Evolutionary conservation across 2,113 vertebrate species (phyloP).

Genomic region (Benthochromis sp.): DNA sequence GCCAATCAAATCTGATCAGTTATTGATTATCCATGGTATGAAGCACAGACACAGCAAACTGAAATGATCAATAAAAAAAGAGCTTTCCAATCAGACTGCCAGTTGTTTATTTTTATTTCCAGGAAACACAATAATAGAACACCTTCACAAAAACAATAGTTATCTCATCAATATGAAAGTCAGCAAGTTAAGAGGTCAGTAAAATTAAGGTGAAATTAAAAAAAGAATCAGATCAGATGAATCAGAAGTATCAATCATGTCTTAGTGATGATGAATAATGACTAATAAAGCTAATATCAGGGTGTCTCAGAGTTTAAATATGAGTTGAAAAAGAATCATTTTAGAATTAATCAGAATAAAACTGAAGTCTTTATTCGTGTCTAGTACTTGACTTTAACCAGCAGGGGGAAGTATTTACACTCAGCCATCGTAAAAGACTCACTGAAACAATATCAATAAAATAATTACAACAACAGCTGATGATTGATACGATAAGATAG

Average conservation of each 20-base stretch:
- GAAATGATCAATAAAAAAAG: background rate
- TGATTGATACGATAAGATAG: background rate
- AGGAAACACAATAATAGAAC: background rate
- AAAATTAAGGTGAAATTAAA: background rate
- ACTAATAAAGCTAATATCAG: background rate
- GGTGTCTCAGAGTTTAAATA: background rate
- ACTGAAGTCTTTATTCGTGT: background rate
- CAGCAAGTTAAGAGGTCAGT: background rate
- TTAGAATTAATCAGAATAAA: background rate
- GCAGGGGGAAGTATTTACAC: background rate
- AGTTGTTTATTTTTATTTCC: background rate
- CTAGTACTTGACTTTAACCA: background rate
- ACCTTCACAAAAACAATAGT: background rate
- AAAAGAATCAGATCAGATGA: background rate
- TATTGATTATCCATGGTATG: background rate
- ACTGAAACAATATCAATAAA: background rate
- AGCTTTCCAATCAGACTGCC: background rate
- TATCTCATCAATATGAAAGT: background rate
- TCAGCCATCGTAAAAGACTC: background rate
- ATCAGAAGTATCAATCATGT: background rate
- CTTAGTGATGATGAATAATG: background rate
- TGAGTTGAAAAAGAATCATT: background rate
- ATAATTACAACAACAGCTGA: background rate
- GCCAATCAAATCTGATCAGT: background rate
- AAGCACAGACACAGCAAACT: background rate